Evolutionary conservation across 2,888 invertebrate genomes (phyloP).

Genomic region (Microplitis deprimator): DNA sequence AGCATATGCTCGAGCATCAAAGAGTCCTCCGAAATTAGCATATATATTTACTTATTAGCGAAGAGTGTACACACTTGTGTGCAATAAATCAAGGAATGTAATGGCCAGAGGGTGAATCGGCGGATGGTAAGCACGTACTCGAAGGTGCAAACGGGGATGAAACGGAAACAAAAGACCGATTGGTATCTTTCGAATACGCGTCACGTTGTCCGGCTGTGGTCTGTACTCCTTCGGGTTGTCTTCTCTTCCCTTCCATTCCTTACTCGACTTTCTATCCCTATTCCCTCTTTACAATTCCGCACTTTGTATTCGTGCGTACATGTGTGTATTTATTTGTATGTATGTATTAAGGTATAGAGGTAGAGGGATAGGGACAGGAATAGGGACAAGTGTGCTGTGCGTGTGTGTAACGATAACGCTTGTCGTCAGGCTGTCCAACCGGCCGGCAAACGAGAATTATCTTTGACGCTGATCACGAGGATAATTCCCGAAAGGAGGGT

Average conservation of each 20-base stretch:
- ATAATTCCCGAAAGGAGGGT: conserved; percentile 30
- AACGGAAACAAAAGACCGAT: conserved; percentile 67
- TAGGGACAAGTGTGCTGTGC: not conserved
- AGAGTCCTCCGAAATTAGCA: conserved; percentile 38
- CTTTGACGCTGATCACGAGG: conserved; percentile 34
- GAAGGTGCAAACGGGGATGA: conserved; percentile 64
- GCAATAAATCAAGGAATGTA: conserved; percentile 32
- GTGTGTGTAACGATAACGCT: conserved; percentile 33
- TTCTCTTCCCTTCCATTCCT: conserved; percentile 7
- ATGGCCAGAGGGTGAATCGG: not conserved
- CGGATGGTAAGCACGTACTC: not conserved
- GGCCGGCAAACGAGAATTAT: conserved; percentile 31
- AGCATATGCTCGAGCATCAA: not conserved
- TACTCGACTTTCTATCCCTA: not conserved
- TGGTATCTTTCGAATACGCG: conserved; percentile 58
- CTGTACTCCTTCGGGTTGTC: conserved; percentile 20
- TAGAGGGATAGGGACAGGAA: not conserved
- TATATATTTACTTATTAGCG: conserved; percentile 12
- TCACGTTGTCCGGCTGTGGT: conserved; percentile 55
- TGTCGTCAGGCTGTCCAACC: conserved; percentile 25
- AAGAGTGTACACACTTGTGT: not conserved
- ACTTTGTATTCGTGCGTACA: not conserved
- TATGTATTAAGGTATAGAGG: too few relatives aligned
- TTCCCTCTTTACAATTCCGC: not conserved
- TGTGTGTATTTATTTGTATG: not conserved